Conservation (phyloP, 1,140 invertebrate species). For the Cydia splendana region DNA sequence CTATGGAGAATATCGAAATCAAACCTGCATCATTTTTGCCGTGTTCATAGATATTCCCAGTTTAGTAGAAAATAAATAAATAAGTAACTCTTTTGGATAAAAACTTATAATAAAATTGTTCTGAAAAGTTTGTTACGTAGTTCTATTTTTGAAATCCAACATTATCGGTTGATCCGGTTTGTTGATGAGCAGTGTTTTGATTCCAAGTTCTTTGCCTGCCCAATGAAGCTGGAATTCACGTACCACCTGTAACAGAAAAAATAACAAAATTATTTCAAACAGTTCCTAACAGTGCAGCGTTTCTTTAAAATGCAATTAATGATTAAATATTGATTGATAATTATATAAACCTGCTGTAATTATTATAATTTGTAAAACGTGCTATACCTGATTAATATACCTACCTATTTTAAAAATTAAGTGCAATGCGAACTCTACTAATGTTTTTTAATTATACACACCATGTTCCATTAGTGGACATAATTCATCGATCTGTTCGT, state of each 20-base stretch:
- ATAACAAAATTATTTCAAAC: neutral
- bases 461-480: too few relatives aligned
- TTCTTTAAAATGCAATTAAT: neutral
- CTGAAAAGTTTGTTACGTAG: conserved; percentile 35
- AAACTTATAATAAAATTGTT: conserved; percentile 14
- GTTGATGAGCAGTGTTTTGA: conserved; percentile 87
- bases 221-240: conserved; percentile 85
- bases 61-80: conserved; percentile 9
- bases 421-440: neutral
- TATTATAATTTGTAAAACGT: neutral
- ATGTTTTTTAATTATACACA: neutral
- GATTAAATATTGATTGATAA: neutral
- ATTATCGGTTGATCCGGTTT: conserved; percentile 87
- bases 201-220: conserved; percentile 83
- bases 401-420: neutral
- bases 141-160: conserved; percentile 79
- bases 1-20: conserved; percentile 13
- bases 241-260: conserved; percentile 82
- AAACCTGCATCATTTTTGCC: neutral
- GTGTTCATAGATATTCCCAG: neutral
- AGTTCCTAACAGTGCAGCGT: neutral
- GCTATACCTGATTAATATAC: neutral
- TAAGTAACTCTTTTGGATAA: neutral
- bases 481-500: neutral
- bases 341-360: neutral